phyloP scores from a whole-genome alignment of 2,888 invertebrate genomes.

The Tortrix viridana region DNA sequence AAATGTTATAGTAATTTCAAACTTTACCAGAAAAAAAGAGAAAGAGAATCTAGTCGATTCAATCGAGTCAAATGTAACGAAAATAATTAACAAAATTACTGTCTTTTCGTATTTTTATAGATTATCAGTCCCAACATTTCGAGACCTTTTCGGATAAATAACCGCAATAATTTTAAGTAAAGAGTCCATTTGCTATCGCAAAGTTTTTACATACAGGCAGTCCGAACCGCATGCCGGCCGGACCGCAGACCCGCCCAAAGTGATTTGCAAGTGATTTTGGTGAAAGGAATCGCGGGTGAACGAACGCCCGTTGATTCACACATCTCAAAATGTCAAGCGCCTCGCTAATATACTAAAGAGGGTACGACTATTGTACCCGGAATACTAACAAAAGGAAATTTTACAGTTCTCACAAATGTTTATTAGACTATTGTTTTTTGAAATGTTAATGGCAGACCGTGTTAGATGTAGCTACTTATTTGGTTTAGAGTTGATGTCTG shows the following conservation, averaged over 20 bases:
- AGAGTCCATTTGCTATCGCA: too few species aligned
- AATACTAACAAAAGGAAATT: conserved; percentile 17
- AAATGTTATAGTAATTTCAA: too few species aligned
- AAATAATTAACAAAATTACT: too few species aligned
- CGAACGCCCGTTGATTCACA: conserved; percentile 43
- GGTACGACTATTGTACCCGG: conserved; percentile 8
- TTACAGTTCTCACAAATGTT: neutral
- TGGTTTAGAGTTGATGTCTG: too few species aligned
- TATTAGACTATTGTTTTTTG: neutral
- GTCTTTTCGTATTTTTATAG: too few species aligned
- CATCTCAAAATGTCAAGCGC: conserved; percentile 55
- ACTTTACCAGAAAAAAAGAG: too few species aligned
- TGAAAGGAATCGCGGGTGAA: conserved; percentile 59
- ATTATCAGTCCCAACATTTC: too few species aligned
- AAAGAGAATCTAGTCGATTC: too few species aligned
- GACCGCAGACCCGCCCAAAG: conserved; percentile 21
- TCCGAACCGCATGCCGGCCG: neutral
- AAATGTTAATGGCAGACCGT: neutral
- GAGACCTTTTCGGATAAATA: too few species aligned
- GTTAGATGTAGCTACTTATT: too few species aligned
- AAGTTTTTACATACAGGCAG: neutral
- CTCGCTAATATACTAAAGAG: conserved; percentile 39
- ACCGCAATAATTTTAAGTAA: too few species aligned
- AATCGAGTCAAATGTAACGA: too few species aligned
- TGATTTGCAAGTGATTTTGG: conserved; percentile 54